Base-by-base conservation (phyloP, 2,797 vertebrate species). In the Brachyalestes nurse region DNA sequence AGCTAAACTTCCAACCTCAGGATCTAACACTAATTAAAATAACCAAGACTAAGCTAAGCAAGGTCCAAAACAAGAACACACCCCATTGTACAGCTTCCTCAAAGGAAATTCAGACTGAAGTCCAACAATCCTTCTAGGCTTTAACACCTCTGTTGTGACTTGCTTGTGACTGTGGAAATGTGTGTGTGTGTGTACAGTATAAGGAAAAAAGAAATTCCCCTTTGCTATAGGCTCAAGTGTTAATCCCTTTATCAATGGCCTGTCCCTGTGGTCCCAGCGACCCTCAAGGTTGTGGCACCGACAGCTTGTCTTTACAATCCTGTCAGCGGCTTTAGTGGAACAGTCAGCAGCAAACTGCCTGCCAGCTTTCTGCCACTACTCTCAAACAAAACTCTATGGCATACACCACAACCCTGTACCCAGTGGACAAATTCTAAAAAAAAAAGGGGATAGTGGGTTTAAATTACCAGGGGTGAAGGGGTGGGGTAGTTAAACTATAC, bases 271-370 rank as follows among this genome's bases (percentile, higher is more conserved):
- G 84, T 88, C 88, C 47, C 66, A 23, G 58, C 73, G 67, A 86
- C 83, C 78, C 87, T 90, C 90, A 93, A 93, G 92, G 91, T 94
- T 91, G 88, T 75, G 84, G 79, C 88, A 86, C 79, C 55, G 91
- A 93, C 90, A 92, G 88, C 91, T 92, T 90, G 90, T 91, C 93
- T 94, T 94, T 93, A 91, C 89, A 92, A 92, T 91, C 84, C 89
- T 88, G 90, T 92, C 92, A 90, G 91, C 77, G 64, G 85, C 90
- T 92, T 92, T 92, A 91, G 90, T 84, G 91, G 92, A 89, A 89
- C 89, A 94, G 90, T 91, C 91, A 89, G 89, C 89, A 87, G 85
- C 45, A 84, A 66, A 77, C 82, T 78, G 75, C 61, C 81, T 83
- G 79, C 65, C 72, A 70, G 77, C 75, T 71, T 66, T 78, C 79